Base-by-base conservation (phyloP, 1,140 invertebrate species). In the Hylaeus volcanicus region DNA sequence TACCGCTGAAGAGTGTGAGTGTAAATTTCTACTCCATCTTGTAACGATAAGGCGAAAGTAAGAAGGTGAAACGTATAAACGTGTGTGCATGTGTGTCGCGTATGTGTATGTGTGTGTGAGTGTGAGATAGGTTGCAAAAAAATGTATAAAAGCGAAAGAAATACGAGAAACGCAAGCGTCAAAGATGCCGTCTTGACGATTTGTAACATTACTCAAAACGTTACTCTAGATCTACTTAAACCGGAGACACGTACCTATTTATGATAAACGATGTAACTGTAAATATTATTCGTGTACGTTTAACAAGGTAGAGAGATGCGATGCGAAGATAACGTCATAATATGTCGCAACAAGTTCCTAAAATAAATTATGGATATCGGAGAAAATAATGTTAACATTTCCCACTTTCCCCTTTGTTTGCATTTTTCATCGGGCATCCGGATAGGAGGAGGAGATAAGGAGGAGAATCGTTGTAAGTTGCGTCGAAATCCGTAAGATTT, bases 311-410 rank as follows among this genome's bases (percentile, higher is more conserved):
- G 88, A 74, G 81, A 85, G 86, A 26, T 87, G 78, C 83, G 85
- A 90, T 90, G 84, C 88, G 87, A 84, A 60, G 65, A 84, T 79
- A 76, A 81, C 68, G 81, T 81, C 79, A 81, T 91, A 89, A 86
- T 88, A 89, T 91, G 87, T 89, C 87, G 88, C 88, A 88, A 87
- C 85, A 91, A 92, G 90, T 92, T 92, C 90, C 91, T 91, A 91
- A 89, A 92, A 91, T 90, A 92, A 91, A 92, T 86, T 80, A 90
- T 88, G 80, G 78, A 86, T 84, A 91, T 84, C 69, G 79, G 83
- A 69, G 66, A 66, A 72, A 76, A 63, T 69, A 75, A 37, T 12
- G 1, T 37, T 26, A 26, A 26, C 15, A 2, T 14, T 39, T 66
- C 14, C 51, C 11, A 82, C 74, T 78, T 71, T 39, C 51, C 11